Base-by-base conservation (phyloP, 2,113 vertebrate genomes). In the Crotophaga sulcirostris region DNA sequence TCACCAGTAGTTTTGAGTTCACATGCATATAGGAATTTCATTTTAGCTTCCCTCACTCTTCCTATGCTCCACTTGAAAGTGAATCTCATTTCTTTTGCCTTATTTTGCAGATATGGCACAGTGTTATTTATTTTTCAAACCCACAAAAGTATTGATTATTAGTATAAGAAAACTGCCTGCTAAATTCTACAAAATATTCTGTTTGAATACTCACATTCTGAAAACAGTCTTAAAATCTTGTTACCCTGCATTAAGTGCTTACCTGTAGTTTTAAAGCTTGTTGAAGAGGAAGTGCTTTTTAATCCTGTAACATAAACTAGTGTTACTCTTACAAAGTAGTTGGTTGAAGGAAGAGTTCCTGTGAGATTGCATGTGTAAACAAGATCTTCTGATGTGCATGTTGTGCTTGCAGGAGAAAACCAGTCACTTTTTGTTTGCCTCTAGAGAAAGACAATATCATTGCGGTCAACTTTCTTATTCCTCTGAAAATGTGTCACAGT, bases 241-340 rank as follows among this genome's bases (percentile, higher is more conserved):
- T 64, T 62, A 17, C 33, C 17, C 11, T 66, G 31, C 3, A 2
- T 3, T 20, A 70, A 45, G 9, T 16, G 16, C 94, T 94, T 73
- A 98, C 98, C 97, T 92, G 89, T 93, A 62, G 97, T 98, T 96
- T 94, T 98, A 95, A 98, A 98, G 16, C 89, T 93, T 91, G 92
- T 89, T 33, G 97, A 69, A 38, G 75, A 45, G 3, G 98, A 98
- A 42, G 83, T 89, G 74, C 97, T 98, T 29, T 91, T 97, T 62
- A 51, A 55, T 87, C 96, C 97, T 63, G 97, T 98, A 12, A 38
- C 9, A 60, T 97, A 98, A 89, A 90, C 54, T 76, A 98, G 97
- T 49, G 88, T 93, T 23, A 62, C 97, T 63, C 89, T 94, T 52
- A 98, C 45, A 33, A 87, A 88, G 66, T 98, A 98, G n/a, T 26